Conservation (phyloP, 2,888 invertebrate species). For the Prostheceraeus crozeri region DNA sequence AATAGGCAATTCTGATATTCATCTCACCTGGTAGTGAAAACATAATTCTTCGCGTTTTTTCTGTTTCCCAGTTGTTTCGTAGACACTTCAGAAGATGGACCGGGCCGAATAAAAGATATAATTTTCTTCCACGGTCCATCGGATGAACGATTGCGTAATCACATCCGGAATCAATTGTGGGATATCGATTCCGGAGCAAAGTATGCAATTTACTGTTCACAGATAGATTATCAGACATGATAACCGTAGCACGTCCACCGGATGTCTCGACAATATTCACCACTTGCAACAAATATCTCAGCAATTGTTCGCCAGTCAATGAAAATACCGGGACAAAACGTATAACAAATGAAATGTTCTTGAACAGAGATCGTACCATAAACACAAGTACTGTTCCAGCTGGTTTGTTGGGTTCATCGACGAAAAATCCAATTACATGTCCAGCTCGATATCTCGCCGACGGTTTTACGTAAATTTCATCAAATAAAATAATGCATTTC, state of each 20-base stretch:
- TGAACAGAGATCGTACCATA: slow-evolving; percentile 28
- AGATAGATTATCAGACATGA: slow-evolving; percentile 28
- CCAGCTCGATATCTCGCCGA: slow-evolving; percentile 24
- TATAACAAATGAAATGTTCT: slow-evolving; percentile 24
- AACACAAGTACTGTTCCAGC: slow-evolving; percentile 27
- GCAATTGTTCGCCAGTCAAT: slow-evolving; percentile 16
- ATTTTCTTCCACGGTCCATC: slow-evolving; percentile 8
- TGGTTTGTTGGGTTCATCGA: slow-evolving; percentile 20
- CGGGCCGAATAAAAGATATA: slow-evolving; percentile 29
- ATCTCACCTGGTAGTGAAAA: slow-evolving; percentile 20
- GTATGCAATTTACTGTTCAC: slow-evolving; percentile 10
- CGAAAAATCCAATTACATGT: slow-evolving; percentile 31
- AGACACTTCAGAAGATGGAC: slow-evolving; percentile 33
- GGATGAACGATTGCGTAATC: slow-evolving; percentile 25
- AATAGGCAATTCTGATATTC: slow-evolving; percentile 19
- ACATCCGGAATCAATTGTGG: slow-evolving; percentile 22
- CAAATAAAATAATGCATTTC: slow-evolving; percentile 24
- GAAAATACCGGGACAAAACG: slow-evolving; percentile 25
- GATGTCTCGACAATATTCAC: slow-evolving; percentile 26
- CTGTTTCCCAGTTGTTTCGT: slow-evolving; percentile 32
- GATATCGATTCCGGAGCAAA: slow-evolving; percentile 18
- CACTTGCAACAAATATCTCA: slow-evolving; percentile 8
- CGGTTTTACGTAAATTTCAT: slow-evolving; percentile 31
- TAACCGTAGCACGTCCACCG: slow-evolving; percentile 25
- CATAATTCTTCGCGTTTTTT: slow-evolving; percentile 4